A percentile compares a stretch with the other conserved stretches of the same genome.
These are phyloP conservation scores for Sterna hirundo DNA, from an alignment of 2,113 vertebrate genomes.

Conservation along the genomic window DNA sequence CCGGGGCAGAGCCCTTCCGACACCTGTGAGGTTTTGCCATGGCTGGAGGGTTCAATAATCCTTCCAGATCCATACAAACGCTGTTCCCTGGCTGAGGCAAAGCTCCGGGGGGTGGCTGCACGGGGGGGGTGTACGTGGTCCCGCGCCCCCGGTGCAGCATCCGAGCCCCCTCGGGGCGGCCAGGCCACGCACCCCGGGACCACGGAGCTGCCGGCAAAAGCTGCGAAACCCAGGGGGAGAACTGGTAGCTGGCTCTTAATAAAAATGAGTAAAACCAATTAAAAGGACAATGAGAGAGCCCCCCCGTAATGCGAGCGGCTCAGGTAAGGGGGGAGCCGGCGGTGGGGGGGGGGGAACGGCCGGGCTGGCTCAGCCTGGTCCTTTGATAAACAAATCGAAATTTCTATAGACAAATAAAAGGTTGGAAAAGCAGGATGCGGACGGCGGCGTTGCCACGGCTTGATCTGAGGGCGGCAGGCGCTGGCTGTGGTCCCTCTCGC, in stretches of 20 bases:
- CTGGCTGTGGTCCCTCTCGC: not conserved
- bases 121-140: too few relatives aligned
- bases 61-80: not conserved
- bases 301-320: fast-evolving
- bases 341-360: not conserved
- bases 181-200: not conserved
- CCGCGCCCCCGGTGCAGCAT: not conserved
- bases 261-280: not conserved
- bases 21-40: not conserved
- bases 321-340: too few relatives aligned
- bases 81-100: not conserved
- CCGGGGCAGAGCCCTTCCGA: not conserved
- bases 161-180: not conserved
- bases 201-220: not conserved
- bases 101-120: not conserved
- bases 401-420: not conserved
- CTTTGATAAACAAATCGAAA: not conserved
- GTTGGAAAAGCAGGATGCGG: not conserved
- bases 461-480: fast-evolving
- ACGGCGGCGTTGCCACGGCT: not conserved
- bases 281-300: not conserved
- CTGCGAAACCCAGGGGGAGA: not conserved
- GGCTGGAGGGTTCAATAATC: not conserved
- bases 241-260: not conserved
- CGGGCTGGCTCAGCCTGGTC: not conserved